Evolutionary conservation across 1,140 invertebrate genomes (phyloP).

Genomic region (Lutraria rhynchaena): DNA sequence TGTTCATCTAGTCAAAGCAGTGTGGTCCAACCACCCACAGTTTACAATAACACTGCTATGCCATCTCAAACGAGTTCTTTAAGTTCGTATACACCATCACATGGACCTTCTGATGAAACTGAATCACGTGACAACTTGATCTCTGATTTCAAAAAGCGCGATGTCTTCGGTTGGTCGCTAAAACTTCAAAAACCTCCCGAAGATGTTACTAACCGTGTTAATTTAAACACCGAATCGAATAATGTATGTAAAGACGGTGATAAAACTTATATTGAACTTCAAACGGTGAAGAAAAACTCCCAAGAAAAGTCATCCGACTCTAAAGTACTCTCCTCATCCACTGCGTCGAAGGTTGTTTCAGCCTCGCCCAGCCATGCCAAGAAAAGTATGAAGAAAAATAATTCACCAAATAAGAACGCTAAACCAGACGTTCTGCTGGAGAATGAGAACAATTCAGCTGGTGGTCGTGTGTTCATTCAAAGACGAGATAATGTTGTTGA

Average conservation of each 20-base stretch:
- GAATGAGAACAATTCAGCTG: constrained; percentile 8
- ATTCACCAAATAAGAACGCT: background rate
- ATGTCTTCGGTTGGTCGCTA: constrained; percentile 54
- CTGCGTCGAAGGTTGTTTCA: background rate
- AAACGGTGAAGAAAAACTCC: constrained; percentile 48
- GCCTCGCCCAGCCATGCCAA: background rate
- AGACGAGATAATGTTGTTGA: constrained; percentile 44
- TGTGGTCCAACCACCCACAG: background rate
- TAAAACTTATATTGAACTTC: constrained; percentile 59
- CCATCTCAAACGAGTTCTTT: background rate
- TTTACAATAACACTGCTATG: background rate
- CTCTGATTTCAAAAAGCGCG: constrained; percentile 39
- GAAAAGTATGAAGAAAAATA: background rate
- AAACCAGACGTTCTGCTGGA: background rate
- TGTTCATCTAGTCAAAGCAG: constrained; percentile 1
- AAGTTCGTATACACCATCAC: background rate
- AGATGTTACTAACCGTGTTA: background rate
- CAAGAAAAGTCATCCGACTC: background rate
- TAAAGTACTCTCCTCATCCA: background rate
- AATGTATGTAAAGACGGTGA: constrained; percentile 48
- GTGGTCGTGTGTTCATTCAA: constrained; percentile 39
- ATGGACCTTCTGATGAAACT: background rate
- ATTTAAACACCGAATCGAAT: background rate
- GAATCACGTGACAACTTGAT: constrained; percentile 44
- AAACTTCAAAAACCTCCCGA: constrained; percentile 25